Percentiles rank a stretch among this genome's conserved stretches.
Evolutionary conservation across 2,113 vertebrate species (phyloP).

Genomic region (Zonotrichia leucophrys): DNA sequence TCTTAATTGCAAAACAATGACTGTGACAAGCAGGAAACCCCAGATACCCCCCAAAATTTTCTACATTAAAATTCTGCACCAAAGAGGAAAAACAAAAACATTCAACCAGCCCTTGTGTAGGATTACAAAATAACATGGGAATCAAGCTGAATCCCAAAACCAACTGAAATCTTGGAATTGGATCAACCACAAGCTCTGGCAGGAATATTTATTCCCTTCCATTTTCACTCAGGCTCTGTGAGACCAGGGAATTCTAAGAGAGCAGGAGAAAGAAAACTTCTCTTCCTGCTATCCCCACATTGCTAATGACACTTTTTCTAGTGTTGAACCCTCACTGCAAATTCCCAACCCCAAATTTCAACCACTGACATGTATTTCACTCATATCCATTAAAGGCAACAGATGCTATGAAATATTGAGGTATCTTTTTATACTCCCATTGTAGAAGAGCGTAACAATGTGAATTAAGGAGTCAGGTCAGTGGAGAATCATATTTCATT

Average conservation of each 20-base stretch:
- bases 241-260: neutral
- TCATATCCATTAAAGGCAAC: neutral
- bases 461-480: neutral
- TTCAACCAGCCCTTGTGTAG: neutral
- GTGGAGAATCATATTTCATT: neutral
- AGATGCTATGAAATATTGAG: neutral
- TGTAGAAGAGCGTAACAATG: neutral
- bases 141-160: neutral
- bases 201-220: neutral
- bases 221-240: neutral
- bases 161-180: neutral
- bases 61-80: neutral
- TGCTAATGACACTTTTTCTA: neutral
- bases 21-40: neutral
- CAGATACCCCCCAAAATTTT: neutral
- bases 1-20: neutral
- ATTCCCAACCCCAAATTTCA: neutral
- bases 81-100: neutral
- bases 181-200: fast-evolving
- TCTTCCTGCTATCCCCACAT: neutral
- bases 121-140: neutral
- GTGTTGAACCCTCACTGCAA: neutral
- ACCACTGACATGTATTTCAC: neutral
- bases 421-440: neutral
- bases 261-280: neutral